Base-by-base conservation (phyloP, 2,888 invertebrate species). In the Acanthacorydalis orientalis region DNA sequence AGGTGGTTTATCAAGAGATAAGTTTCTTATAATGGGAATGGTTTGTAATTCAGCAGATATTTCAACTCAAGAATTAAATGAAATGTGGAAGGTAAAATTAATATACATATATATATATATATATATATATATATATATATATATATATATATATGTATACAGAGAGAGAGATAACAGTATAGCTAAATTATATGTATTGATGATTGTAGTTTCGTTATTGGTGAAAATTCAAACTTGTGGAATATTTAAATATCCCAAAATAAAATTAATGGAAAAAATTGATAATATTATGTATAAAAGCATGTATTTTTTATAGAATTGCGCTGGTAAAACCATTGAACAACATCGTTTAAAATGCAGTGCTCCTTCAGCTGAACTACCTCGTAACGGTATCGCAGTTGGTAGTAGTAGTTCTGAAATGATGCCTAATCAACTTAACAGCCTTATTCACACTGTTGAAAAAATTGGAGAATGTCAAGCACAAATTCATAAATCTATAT, bases 21-120 rank as follows among this genome's bases (percentile, higher is more conserved):
- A 90, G 63, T 95, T 95, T 63, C 73, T 93, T 16, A 79, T 93
- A 2, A 84, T 91, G 84, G 83, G 84, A 34, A 77, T 85, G 53
- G 74, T 79, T 35, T 72, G 81, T 0, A 69, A 71, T 33, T 74
- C 74, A 48, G 60, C 68, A 0, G 75, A 76, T 51, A 55, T 74
- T 41, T 68, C 75, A 1, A 58, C 65, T 1, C 73, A 77, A 52
- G 83, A 86, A 54, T 62, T 88, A 7, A 60, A 74, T 0, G 83
- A 84, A 9, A 64, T 90, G 48, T 87, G 88, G 86, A 85, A 83
- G 67, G 75, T 72, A 62, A 53, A 50, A 48, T 11, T 14, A 12
- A 15, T 23, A 23, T 23, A 23, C 6, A 23, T 23, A 23, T 23
- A 23, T 23, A 23, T 23, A 23, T 23, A 23, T 23, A 23, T 23